These are phyloP conservation scores for Lordiphosa stackelbergi DNA, from an alignment of 1,140 invertebrate species.

Conservation along the genomic window DNA sequence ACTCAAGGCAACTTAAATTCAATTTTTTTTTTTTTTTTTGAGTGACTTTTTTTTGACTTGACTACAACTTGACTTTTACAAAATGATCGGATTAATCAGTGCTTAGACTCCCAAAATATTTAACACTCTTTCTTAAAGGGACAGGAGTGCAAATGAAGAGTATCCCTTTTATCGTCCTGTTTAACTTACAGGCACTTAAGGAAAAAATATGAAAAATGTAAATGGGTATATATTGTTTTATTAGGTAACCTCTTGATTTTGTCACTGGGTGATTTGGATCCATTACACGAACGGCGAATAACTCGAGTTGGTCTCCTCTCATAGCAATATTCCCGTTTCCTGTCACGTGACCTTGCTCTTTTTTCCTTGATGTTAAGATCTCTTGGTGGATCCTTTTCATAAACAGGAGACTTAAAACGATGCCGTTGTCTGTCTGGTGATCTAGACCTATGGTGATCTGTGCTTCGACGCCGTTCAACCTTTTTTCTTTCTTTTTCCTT, in stretches of 20 bases:
- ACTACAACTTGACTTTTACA: no score
- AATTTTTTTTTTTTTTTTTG: no score
- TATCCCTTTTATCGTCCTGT: background rate
- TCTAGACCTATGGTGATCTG: slow-evolving; percentile 59
- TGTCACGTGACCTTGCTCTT: slow-evolving; percentile 50
- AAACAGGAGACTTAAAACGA: slow-evolving; percentile 54
- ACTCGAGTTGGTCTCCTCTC: slow-evolving; percentile 36
- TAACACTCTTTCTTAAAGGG: no score
- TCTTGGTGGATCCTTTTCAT: slow-evolving; percentile 41
- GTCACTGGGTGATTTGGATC: slow-evolving; percentile 52
- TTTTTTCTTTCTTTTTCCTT: slow-evolving; percentile 88
- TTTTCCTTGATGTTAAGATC: slow-evolving; percentile 51
- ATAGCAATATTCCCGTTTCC: slow-evolving; percentile 61
- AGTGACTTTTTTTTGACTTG: no score
- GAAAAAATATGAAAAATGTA: slow-evolving; percentile 17
- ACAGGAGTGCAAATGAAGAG: no score
- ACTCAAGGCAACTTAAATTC: no score
- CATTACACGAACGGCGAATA: slow-evolving; percentile 39
- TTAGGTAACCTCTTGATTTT: slow-evolving; percentile 68
- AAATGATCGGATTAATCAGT: no score
- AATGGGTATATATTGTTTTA: slow-evolving; percentile 18
- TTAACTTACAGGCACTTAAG: slow-evolving; percentile 6
- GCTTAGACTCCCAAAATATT: no score
- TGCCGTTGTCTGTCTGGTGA: slow-evolving; percentile 57
- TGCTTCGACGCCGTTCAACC: slow-evolving; percentile 79